A percentile compares a stretch with the other conserved stretches of the same genome.
phyloP scores from a whole-genome alignment of 2,888 invertebrate genomes.

The Agrochola lota region DNA sequence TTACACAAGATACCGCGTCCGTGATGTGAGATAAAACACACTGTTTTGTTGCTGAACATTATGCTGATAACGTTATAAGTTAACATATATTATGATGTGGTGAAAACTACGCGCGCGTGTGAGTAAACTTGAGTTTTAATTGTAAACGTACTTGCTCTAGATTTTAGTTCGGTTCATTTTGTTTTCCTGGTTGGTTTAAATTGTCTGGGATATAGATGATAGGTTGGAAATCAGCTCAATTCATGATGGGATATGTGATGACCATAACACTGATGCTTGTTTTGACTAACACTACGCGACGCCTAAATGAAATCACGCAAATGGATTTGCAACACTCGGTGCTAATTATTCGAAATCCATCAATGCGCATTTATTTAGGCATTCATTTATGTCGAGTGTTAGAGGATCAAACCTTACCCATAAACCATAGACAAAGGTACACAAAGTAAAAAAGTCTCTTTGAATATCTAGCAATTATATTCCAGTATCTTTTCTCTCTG shows the following conservation, averaged over 20 bases:
- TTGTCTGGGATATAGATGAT: too few species aligned
- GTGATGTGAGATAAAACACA: slow-evolving; percentile 46
- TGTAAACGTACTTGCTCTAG: slow-evolving; percentile 7
- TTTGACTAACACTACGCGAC: background rate
- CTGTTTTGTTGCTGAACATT: slow-evolving; percentile 38
- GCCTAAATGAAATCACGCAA: too few species aligned
- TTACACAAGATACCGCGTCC: slow-evolving; percentile 22
- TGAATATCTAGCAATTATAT: too few species aligned
- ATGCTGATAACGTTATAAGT: slow-evolving; percentile 21
- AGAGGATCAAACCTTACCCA: background rate
- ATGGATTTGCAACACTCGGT: too few species aligned
- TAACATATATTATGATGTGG: slow-evolving; percentile 21
- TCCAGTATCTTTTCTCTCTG: too few species aligned
- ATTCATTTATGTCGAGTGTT: too few species aligned
- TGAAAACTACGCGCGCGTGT: slow-evolving; percentile 18
- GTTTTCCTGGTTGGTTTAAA: background rate
- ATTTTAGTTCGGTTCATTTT: slow-evolving; percentile 1
- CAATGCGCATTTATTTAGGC: too few species aligned
- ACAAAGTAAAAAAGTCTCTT: background rate
- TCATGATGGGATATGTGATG: background rate
- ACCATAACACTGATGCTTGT: background rate
- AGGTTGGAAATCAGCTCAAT: background rate
- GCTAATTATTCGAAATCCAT: too few species aligned
- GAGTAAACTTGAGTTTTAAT: slow-evolving; percentile 29
- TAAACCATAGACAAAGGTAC: background rate